Evolutionary conservation across 2,797 vertebrate genomes (phyloP), one percentile per base, ranked within the genome.

Genomic region (Leptatherina wallacei): DNA sequence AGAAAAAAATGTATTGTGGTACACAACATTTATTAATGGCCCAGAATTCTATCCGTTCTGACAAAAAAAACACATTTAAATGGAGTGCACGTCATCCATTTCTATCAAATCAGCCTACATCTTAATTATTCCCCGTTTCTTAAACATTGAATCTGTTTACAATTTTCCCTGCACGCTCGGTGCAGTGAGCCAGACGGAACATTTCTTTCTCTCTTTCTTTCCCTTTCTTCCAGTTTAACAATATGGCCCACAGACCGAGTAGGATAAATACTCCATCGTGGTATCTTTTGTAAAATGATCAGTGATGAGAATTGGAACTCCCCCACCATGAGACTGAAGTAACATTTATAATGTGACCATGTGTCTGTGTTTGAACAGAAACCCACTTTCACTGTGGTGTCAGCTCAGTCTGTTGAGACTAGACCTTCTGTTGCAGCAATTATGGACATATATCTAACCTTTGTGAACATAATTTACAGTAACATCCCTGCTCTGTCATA

Each of bases 181-280:
- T 65, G 47, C 40, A 29, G 36, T 27, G 16, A 71, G 58, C 69
- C 49, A 71, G 68, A 65, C 24, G 66, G 13, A 58, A 27, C 24
- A 22, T 57, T 29, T 68, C 47, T 71, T 69, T 51, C 20, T 61
- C 22, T 55, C 4, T 47, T 18, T 30, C 33, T 38, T 30, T 61
- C 2, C 0, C 69, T 71, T 62, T 57, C 32, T 56, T 85, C n/a
- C 56, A 59, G 57, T 36, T 66, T 56, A 70, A 65, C 69, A 75
- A 73, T 74, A 80, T 73, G 38, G 52, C 30, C 32, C 67, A 58
- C 65, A 85, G 64, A 52, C 66, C 75, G 63, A 36, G 63, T 69
- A 81, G 68, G 75, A 61, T 52, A 38, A 69, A 42, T 7, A 12
- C 32, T 61, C 63, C 62, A 64, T 77, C 38, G 47, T 73, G 33